Evolutionary conservation across 2,113 vertebrate species (phyloP), one percentile per base, ranked within the genome.

Genomic region (Archocentrus centrarchus): DNA sequence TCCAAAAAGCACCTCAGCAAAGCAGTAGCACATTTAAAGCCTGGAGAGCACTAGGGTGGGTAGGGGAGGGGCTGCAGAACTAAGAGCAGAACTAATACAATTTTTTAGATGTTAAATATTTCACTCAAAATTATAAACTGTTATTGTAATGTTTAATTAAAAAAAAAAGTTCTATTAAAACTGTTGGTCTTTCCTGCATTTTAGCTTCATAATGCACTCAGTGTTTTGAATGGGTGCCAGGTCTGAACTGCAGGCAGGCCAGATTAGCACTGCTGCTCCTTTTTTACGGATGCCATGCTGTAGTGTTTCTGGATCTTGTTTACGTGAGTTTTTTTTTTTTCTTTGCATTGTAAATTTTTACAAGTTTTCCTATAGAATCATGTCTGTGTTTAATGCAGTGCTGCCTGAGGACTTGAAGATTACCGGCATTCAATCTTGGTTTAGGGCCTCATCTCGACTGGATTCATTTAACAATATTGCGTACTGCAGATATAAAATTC

Each of bases 301-400:
- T 30, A 20, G 66, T 73, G 44, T 73, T 73, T 73, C 68, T 73
- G 68, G 47, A 32, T 32, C 66, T 53, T 73, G 27, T 53, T 73
- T 20, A 53, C 50, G 30, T 7, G 15, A 1, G 53, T n/a, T n/a
- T 53, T 50, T 70, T 73, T 73, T 53, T 53, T 8, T 8, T 1
- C 66, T 73, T 53, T 73, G 27, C 17, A 53, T 53, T 20, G 44
- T 73, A 20, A 70, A 53, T 15, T 53, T 73, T 53, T 73, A 32
- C 64, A 70, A 18, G 64, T 70, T 70, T 39, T 30, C 30, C 64
- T 70, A 68, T 47, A 68, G 39, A 68, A 68, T 6, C 39, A 68
- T 37, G 24, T 68, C 63, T 68, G 39, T 47, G 64, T 70, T 70
- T 70, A 70, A 70, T 50, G 64, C 41, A 30, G 41, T 70, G 5